phyloP scores from a whole-genome alignment of 2,797 vertebrate species.

The Emydoidea blandingii region DNA sequence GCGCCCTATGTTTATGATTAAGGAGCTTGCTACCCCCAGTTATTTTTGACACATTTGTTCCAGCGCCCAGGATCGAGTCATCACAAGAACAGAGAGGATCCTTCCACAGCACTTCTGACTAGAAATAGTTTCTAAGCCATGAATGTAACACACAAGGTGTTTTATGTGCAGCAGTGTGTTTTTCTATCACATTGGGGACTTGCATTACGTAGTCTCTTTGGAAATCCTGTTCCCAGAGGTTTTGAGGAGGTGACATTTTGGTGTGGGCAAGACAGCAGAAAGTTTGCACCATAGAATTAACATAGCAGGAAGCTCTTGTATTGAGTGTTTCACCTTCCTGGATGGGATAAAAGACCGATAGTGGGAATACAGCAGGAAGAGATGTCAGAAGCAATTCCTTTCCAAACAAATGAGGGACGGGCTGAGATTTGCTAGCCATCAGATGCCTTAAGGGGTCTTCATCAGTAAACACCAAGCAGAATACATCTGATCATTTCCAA shows the following conservation, averaged over 20 bases:
- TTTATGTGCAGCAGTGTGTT: not conserved
- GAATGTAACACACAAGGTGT: not conserved
- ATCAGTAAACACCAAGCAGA: not conserved
- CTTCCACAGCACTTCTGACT: not conserved
- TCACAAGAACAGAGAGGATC: not conserved
- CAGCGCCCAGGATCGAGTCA: not conserved
- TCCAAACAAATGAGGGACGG: not conserved
- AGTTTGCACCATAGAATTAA: not conserved
- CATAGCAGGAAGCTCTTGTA: not conserved
- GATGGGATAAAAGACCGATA: not conserved
- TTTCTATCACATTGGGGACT: not conserved
- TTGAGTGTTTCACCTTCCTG: not conserved
- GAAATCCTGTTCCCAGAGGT: not conserved
- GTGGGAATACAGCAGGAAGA: not conserved
- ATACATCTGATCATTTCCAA: not conserved
- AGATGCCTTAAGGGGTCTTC: not conserved
- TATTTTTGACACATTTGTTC: not conserved
- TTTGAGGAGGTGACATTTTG: not conserved
- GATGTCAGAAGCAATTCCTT: not conserved
- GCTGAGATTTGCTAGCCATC: not conserved
- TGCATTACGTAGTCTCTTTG: too few relatives aligned
- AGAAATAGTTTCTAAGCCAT: not conserved
- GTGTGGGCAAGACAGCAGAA: not conserved
- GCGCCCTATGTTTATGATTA: not conserved
- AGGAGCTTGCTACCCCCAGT: not conserved